Base-by-base conservation (phyloP, 2,113 vertebrate species). In the Pelobates fuscus region DNA sequence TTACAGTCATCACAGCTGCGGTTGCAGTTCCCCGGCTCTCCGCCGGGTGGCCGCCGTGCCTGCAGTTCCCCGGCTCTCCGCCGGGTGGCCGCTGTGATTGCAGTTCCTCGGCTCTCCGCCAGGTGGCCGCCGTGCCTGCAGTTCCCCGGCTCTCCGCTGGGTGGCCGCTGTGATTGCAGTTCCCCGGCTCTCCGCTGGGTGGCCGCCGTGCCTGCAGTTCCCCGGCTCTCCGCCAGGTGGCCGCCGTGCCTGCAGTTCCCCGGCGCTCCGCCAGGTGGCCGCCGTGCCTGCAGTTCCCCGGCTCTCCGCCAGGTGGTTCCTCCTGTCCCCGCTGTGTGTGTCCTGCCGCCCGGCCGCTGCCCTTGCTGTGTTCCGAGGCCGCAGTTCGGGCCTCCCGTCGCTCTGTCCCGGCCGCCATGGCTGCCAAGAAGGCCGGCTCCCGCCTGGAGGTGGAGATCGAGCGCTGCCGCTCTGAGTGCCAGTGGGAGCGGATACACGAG, bases 361-460 rank as follows among this genome's bases (percentile, higher is more conserved):
- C 30, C 15, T 5, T 1, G n/a, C 15, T 17, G 2, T 52, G 12
- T 1, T 46, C 37, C 32, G 46, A 49, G 52, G 8, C 63, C 29
- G 18, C 41, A 43, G 4, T 2, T 70, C 77, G 52, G 67, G 66
- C 58, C 71, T 58, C 58, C 49, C 71, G 32, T 69, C 80, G 71
- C 29, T n/a, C 14, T 18, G 52, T 25, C 54, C 64, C 59, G 67
- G 64, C 78, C 62, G 81, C 80, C 65, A 97, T 96, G 95, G 95
- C 95, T 78, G 92, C 95, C 69, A 92, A 82, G 89, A 97, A 96
- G 90, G 93, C 93, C 76, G 95, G 95, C 62, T 95, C 95, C 77
- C 94, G 95, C 78, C 90, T 97, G 82, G 95, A 97, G 86, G 91
- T 89, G 11, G 95, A 97, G 88, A 95, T 97, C 82, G 95, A 97